Evolutionary conservation across 1,140 invertebrate species (phyloP), one percentile per base, ranked within the genome.

Genomic region (Pararge aegeria): DNA sequence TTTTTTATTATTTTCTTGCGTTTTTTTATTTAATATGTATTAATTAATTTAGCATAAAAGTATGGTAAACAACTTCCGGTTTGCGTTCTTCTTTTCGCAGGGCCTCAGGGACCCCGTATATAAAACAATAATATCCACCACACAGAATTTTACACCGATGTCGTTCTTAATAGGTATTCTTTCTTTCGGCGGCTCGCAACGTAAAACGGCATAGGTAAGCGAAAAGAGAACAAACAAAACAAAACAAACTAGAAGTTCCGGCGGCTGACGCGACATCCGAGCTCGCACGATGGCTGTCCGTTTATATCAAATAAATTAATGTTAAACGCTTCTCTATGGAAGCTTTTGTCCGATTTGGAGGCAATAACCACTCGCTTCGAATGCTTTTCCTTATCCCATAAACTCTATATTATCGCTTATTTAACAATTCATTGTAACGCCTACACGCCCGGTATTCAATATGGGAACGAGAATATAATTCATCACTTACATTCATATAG

Each of bases 191-290:
- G 67, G 64, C 62, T 73, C 70, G 81, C 75, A 83, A 81, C 67
- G 55, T 70, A 80, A 80, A 51, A 51, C 66, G 69, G 63, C 63
- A 58, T 66, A 68, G 68, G 73, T 61, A 87, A 85, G 83, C 83
- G 86, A 89, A 84, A 80, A 85, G 80, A 79, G 77, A 85, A 80
- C 74, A 75, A 83, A 86, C 80, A 85, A 79, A 88, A 87, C 73
- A 80, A 80, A 85, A 87, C 82, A 84, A 85, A 86, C 76, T 60
- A 74, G 78, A 84, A 87, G 78, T 82, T 77, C 55, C 69, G 65
- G 66, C 61, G 57, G 63, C 51, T 13, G 73, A 70, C 73, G 70
- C 64, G 66, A 29, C 40, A 40, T 4, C 27, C 57, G 38, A 50
- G 49, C 40, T 53, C 50, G 29, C 37, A 40, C 56, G 37, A 24